Conservation (phyloP, 2,797 vertebrate species). For the Gymnothorax reevesii region DNA sequence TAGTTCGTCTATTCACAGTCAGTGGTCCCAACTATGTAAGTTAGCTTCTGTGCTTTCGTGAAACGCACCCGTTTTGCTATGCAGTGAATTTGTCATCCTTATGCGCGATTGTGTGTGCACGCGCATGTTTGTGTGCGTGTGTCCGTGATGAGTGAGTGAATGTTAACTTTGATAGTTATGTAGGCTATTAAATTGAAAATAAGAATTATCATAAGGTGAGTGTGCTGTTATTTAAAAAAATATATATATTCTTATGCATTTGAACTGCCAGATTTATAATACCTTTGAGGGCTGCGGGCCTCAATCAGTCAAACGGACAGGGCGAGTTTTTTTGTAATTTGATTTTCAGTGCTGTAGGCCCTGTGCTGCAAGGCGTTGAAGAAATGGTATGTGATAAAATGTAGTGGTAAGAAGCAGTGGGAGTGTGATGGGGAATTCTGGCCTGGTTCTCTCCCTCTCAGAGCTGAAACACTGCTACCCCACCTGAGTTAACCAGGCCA, state of each 20-base stretch:
- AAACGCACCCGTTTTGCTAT: no score
- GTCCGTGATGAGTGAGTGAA: no score
- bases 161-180: no score
- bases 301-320: neutral
- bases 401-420: constrained; percentile 52
- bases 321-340: constrained; percentile 50
- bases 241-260: neutral
- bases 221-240: neutral
- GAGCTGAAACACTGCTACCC: constrained; percentile 7
- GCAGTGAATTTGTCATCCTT: no score
- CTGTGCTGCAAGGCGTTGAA: constrained; percentile 55
- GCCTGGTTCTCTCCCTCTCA: neutral
- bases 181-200: no score
- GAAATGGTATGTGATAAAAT: constrained; percentile 67
- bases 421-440: constrained; percentile 65
- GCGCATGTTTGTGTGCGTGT: no score
- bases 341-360: constrained; percentile 62
- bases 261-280: constrained; percentile 40
- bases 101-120: no score
- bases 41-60: no score
- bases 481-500: constrained; percentile 19
- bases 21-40: no score
- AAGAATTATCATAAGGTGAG: no score
- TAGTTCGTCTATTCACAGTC: no score
- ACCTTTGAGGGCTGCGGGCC: constrained; percentile 34